Conservation (phyloP, 2,113 vertebrate species). For the Acanthochromis polyacanthus region DNA sequence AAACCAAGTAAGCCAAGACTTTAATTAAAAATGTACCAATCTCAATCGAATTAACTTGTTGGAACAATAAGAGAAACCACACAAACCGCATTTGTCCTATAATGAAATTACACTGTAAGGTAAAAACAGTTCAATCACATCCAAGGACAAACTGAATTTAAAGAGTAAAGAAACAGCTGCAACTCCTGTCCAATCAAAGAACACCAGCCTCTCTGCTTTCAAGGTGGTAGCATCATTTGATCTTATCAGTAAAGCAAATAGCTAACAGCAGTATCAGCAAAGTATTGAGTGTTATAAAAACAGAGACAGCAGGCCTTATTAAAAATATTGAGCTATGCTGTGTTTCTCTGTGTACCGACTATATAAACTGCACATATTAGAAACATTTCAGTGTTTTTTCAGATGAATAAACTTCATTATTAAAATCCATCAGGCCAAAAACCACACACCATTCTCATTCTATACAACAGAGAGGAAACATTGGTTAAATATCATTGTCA, state of each 20-base stretch:
- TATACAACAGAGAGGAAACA: conserved; percentile 6
- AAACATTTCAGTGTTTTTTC: neutral
- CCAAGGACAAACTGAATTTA: conserved; percentile 13
- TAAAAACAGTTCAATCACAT: neutral
- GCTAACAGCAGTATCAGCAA: neutral
- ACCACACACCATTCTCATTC: neutral
- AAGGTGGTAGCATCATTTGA: neutral
- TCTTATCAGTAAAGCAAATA: neutral
- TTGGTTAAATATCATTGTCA: conserved; percentile 4
- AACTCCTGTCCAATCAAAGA: neutral
- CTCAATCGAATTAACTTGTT: conserved; percentile 11
- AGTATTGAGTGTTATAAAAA: neutral
- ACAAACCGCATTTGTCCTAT: neutral
- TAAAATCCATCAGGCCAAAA: neutral
- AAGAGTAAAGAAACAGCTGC: neutral
- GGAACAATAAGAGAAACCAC: neutral
- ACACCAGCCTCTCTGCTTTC: neutral
- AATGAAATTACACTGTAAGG: conserved; percentile 4
- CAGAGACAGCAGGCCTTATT: conserved; percentile 15
- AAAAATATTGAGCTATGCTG: conserved; percentile 9
- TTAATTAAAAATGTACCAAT: neutral
- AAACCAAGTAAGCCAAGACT: neutral
- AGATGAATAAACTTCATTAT: conserved; percentile 8
- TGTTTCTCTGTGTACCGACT: neutral
- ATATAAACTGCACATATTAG: neutral